Conservation (phyloP, 2,797 vertebrate genomes). For the Rhadinocentrus ornatus region DNA sequence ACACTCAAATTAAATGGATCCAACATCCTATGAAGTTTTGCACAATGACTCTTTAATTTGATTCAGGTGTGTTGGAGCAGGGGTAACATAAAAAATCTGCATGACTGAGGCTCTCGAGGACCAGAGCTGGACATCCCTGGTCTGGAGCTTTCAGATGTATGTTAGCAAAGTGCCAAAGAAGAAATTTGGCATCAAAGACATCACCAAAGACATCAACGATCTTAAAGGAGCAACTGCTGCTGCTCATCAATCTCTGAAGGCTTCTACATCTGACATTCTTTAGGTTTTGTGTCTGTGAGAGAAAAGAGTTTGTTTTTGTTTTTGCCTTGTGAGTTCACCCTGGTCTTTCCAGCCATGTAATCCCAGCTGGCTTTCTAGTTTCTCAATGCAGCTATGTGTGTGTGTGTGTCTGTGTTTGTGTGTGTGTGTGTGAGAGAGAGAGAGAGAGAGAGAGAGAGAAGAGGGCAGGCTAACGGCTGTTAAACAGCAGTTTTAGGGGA, state of each 20-base stretch:
- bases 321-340: slow-evolving; percentile 74
- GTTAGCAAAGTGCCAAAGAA: neutral
- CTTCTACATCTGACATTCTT: slow-evolving; percentile 23
- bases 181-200: too few relatives aligned
- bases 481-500: slow-evolving; percentile 85
- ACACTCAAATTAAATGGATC: too few relatives aligned
- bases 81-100: too few relatives aligned
- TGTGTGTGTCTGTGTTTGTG: slow-evolving; percentile 15
- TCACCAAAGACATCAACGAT: neutral
- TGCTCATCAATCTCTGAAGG: neutral
- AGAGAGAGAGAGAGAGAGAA: neutral
- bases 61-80: too few relatives aligned
- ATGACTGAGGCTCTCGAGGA: too few relatives aligned
- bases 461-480: slow-evolving; percentile 76
- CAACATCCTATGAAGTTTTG: too few relatives aligned
- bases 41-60: too few relatives aligned
- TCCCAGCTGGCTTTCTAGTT: slow-evolving; percentile 72
- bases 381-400: slow-evolving; percentile 64
- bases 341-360: slow-evolving; percentile 72
- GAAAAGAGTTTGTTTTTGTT: slow-evolving; percentile 67
- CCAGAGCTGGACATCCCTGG: too few relatives aligned
- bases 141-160: neutral
- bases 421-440: neutral
- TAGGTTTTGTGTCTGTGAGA: slow-evolving; percentile 43
- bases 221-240: neutral